Base-by-base conservation (phyloP, 2,888 invertebrate species). In the Camptogramma bilineatum region DNA sequence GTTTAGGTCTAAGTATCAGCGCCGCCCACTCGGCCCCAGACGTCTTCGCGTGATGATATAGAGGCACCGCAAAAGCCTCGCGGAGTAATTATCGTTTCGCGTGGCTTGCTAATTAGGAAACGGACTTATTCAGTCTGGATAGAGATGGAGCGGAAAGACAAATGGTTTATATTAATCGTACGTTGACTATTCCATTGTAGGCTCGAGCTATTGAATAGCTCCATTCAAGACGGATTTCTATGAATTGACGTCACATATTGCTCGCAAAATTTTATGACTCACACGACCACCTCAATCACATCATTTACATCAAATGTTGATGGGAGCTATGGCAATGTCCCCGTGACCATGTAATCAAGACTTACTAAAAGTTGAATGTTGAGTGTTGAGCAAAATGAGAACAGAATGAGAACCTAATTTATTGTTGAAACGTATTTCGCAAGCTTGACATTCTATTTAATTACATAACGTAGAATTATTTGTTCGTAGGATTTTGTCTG, bases 1-100 rank as follows among this genome's bases (percentile, higher is more conserved):
- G 56, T 16, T 48, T 13, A 28, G 7, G 16, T 56, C 55, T 46
- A 28, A 47, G 21, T 28, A 28, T 39, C 64, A 69, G 67, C 71
- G 48, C 66, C 73, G 69, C 72, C 73, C 62, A 67, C 69, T 54
- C 66, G 59, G 47, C 55, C 64, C 53, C 54, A 64, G 58, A 74
- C 76, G 75, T 79, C 79, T 68, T 64, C 57, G 61, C 58, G 42
- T 73, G 70, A 79, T 81, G 79, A 82, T 82, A 78, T 78, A 81
- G 68, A 66, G 58, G 67, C 63, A 64, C 71, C 69, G 70, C 68
- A 66, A 70, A 70, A 72, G 71, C 75, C 74, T 76, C 28, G 34
- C 1, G 28, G 34, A 39, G 34, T 80, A 79, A 81, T 80, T 76
- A 80, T 72, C 69, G 57, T 73, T 74, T 77, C 68, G 76, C 79